Percentiles rank a stretch among this genome's conserved stretches.
These are phyloP conservation scores for Leucosticte australis DNA, from an alignment of 2,113 vertebrate species.

Conservation along the genomic window DNA sequence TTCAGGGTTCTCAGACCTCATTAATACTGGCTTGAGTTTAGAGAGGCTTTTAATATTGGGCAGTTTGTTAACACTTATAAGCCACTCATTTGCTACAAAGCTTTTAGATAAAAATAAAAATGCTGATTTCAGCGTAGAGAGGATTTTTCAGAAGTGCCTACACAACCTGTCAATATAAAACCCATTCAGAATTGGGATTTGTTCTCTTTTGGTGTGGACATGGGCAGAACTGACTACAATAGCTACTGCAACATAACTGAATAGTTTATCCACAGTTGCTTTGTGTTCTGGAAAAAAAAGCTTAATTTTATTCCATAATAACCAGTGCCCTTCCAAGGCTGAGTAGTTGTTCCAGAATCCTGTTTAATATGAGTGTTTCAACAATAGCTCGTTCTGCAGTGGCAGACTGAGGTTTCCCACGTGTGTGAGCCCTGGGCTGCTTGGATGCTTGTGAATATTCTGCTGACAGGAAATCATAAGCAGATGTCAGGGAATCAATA, in stretches of 20 bases:
- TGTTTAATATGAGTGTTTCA: background rate
- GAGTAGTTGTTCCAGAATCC: slow-evolving; percentile 11
- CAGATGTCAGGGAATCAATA: background rate
- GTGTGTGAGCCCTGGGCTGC: background rate
- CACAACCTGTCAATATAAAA: background rate
- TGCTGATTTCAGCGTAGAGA: background rate
- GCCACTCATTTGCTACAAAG: background rate
- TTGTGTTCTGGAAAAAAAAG: slow-evolving; percentile 43
- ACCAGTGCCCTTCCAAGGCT: background rate
- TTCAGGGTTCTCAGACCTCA: background rate
- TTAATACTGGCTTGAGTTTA: slow-evolving; percentile 29
- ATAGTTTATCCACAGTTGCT: slow-evolving; percentile 15
- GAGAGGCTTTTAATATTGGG: background rate
- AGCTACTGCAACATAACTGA: slow-evolving; percentile 19
- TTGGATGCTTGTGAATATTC: background rate
- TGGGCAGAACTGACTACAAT: background rate
- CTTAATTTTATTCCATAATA: slow-evolving; percentile 24
- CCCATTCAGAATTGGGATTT: slow-evolving; percentile 46
- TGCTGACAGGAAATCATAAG: background rate
- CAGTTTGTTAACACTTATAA: background rate
- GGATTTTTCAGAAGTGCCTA: slow-evolving; percentile 46
- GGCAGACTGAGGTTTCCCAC: background rate
- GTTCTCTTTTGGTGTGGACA: background rate
- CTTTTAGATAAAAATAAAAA: slow-evolving; percentile 28
- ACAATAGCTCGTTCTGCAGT: background rate